These are phyloP conservation scores for Leucosticte australis DNA, from an alignment of 2,113 vertebrate genomes.

Conservation along the genomic window DNA sequence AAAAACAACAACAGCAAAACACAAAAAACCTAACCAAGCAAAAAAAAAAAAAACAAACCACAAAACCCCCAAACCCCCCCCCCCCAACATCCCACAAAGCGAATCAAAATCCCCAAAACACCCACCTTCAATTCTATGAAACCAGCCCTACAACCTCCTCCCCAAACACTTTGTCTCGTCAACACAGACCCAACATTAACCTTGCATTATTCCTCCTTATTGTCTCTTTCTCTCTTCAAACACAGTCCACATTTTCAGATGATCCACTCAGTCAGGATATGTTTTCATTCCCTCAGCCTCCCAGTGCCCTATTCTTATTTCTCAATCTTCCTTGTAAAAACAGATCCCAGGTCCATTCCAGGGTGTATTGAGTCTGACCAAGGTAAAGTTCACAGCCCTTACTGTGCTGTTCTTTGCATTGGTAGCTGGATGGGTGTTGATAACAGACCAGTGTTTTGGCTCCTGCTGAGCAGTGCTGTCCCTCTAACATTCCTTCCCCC, in stretches of 20 bases:
- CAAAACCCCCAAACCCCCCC: too few species aligned
- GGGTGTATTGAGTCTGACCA: not conserved
- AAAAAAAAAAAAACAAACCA: not conserved
- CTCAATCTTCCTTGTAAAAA: not conserved
- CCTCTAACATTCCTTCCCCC: not conserved
- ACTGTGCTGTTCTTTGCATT: not conserved
- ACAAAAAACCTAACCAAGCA: not conserved
- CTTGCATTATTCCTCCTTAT: not conserved
- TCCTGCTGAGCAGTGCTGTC: not conserved
- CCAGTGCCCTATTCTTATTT: not conserved
- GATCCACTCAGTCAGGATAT: not conserved
- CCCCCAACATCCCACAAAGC: not conserved
- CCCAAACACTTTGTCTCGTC: not conserved
- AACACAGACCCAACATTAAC: fast-evolving
- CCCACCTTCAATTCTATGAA: not conserved
- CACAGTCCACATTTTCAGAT: not conserved
- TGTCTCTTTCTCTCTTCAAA: not conserved
- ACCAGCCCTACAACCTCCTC: not conserved
- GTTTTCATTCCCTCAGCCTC: not conserved
- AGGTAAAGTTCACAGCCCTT: not conserved
- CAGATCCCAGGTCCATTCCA: not conserved
- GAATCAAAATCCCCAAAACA: not conserved
- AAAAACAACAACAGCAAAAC: not conserved
- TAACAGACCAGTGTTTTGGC: not conserved
- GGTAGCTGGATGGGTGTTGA: not conserved